phyloP scores from a whole-genome alignment of 1,140 invertebrate genomes.

The Archivesica marissinica region DNA sequence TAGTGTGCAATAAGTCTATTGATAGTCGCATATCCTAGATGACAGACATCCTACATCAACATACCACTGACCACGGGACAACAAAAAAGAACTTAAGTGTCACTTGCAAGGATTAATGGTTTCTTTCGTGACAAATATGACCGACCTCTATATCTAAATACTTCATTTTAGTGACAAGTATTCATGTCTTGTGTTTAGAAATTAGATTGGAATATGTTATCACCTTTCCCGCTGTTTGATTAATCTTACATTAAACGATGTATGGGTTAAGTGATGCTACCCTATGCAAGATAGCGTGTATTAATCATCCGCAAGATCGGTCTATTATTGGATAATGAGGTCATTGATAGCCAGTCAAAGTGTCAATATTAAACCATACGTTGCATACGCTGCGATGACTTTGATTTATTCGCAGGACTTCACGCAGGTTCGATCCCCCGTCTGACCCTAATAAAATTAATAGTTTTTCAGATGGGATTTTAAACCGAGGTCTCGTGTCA shows the following conservation, averaged over 20 bases:
- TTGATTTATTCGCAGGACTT: not conserved
- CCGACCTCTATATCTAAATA: slow-evolving; percentile 41
- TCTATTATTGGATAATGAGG: slow-evolving; percentile 38
- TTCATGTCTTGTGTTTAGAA: slow-evolving; percentile 35
- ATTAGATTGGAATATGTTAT: slow-evolving; percentile 52
- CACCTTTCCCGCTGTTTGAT: slow-evolving; percentile 34
- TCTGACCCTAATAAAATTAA: too few species aligned
- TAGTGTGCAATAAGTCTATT: slow-evolving; percentile 37
- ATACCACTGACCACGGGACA: slow-evolving; percentile 24
- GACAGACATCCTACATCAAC: slow-evolving; percentile 5
- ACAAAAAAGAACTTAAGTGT: slow-evolving; percentile 58
- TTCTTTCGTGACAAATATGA: slow-evolving; percentile 54
- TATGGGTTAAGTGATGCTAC: slow-evolving; percentile 7
- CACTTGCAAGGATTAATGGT: slow-evolving; percentile 37
- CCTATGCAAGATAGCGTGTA: not conserved
- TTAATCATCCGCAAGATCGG: slow-evolving; percentile 1
- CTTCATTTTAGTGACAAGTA: slow-evolving; percentile 58
- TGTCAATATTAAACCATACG: not conserved
- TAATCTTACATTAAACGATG: slow-evolving; percentile 41
- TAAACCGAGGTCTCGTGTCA: too few species aligned
- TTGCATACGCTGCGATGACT: not conserved
- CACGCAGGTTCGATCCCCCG: too few species aligned
- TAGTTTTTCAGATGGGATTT: too few species aligned
- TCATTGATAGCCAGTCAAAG: slow-evolving; percentile 16
- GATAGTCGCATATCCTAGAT: not conserved